Conservation (phyloP, 2,888 invertebrate species). For the Cephus sareptanus region DNA sequence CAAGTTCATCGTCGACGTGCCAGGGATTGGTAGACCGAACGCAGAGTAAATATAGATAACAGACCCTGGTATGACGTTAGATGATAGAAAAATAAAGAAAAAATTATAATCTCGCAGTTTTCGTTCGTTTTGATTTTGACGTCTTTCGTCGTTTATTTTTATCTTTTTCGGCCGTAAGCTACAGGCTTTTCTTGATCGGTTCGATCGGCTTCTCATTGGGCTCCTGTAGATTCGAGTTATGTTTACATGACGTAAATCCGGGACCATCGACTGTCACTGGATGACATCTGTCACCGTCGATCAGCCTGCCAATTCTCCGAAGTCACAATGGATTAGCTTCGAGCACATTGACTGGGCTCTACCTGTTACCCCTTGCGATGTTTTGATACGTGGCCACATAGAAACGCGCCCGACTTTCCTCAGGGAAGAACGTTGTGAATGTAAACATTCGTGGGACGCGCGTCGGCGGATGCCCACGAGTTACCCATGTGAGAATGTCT, state of each 20-base stretch:
- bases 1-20: neutral
- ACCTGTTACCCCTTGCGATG: constrained; percentile 32
- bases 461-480: neutral
- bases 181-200: neutral
- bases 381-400: constrained; percentile 48
- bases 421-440: constrained; percentile 47
- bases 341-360: constrained; percentile 32
- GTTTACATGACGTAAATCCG: neutral
- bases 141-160: constrained; percentile 27
- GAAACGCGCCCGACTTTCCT: constrained; percentile 30
- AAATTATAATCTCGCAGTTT: too few relatives aligned
- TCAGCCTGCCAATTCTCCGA: constrained; percentile 36
- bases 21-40: neutral
- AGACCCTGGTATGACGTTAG: neutral
- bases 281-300: constrained; percentile 46
- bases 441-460: constrained; percentile 45
- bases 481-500: neutral
- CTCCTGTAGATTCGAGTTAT: neutral
- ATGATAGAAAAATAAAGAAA: too few relatives aligned
- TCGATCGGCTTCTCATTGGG: neutral
- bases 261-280: neutral
- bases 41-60: neutral
- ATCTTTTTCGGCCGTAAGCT: constrained; percentile 5
- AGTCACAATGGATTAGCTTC: constrained; percentile 35
- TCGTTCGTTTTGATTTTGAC: neutral